These are phyloP conservation scores for Euphydryas editha DNA, from an alignment of 2,888 invertebrate species.

Conservation along the genomic window DNA sequence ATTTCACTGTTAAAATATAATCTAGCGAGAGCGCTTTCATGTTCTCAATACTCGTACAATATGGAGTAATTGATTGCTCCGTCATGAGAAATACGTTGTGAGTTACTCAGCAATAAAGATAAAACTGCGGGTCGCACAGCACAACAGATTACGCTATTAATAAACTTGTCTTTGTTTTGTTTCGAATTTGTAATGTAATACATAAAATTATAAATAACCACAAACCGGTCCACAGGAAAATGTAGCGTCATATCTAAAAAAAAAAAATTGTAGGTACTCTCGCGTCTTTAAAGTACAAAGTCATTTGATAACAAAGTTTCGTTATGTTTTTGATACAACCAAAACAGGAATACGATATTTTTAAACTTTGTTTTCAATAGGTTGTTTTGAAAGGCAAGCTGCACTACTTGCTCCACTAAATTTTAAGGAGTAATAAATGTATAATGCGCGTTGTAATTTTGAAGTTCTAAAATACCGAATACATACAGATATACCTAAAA, in stretches of 20 bases:
- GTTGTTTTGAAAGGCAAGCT: conserved; percentile 6
- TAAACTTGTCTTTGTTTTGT: conserved; percentile 36
- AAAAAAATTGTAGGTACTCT: conserved; percentile 14
- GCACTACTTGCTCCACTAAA: not conserved
- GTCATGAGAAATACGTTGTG: conserved; percentile 36
- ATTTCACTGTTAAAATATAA: conserved; percentile 22
- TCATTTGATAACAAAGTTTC: conserved; percentile 12
- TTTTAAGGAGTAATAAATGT: not conserved
- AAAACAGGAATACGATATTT: conserved; percentile 20
- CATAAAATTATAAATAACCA: not conserved
- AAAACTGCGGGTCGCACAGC: conserved; percentile 30
- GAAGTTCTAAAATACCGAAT: conserved; percentile 5
- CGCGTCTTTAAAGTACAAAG: conserved; percentile 18
- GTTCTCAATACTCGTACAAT: conserved; percentile 36
- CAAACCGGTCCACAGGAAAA: not conserved
- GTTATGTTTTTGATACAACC: conserved; percentile 17
- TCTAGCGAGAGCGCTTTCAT: conserved; percentile 32
- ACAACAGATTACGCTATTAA: conserved; percentile 36
- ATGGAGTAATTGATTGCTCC: conserved; percentile 35
- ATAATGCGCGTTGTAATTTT: conserved; percentile 11
- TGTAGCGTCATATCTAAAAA: conserved; percentile 12
- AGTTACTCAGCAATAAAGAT: conserved; percentile 35
- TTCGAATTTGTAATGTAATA: conserved; percentile 7
- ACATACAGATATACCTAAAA: not conserved
- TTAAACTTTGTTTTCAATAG: conserved; percentile 13